phyloP scores from a whole-genome alignment of 37 sponge, comb jelly and placozoan species.

The Aplysina aerophoba region DNA sequence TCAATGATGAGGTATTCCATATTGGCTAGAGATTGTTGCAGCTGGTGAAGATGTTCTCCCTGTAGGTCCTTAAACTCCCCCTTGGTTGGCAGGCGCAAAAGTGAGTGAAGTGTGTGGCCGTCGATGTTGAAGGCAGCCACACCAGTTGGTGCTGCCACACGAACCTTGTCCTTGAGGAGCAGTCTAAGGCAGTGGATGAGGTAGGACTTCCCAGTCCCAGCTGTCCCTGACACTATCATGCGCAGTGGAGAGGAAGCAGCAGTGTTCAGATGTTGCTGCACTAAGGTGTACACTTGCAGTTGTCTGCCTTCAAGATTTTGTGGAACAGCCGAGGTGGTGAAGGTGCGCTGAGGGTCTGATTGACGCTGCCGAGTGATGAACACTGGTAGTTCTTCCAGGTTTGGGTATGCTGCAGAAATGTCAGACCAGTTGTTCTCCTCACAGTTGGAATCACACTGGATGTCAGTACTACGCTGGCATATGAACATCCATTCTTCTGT shows the following conservation, averaged over 20 bases:
- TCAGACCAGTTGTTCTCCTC: constrained; percentile 36
- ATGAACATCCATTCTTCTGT: constrained; percentile 61
- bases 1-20: constrained; percentile 66
- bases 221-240: constrained; percentile 46
- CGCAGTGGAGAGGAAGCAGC: constrained; percentile 11
- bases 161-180: constrained; percentile 26
- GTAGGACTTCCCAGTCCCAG: constrained; percentile 51
- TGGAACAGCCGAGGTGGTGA: constrained; percentile 46
- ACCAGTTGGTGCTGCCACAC: constrained; percentile 62
- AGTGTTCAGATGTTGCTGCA: constrained; percentile 27
- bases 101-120: constrained; percentile 55
- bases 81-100: constrained; percentile 44
- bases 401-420: constrained; percentile 23
- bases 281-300: constrained; percentile 40
- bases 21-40: constrained; percentile 39
- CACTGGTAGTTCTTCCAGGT: constrained; percentile 36
- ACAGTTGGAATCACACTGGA: not conserved
- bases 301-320: constrained; percentile 42
- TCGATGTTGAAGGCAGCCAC: constrained; percentile 60
- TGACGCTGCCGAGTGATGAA: constrained; percentile 34
- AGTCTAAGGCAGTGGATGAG: constrained; percentile 57
- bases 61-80: constrained; percentile 32
- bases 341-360: not conserved
- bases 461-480: constrained; percentile 26
- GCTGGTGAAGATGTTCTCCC: constrained; percentile 7